Evolutionary conservation across 2,113 vertebrate species (phyloP).

Genomic region (Willisornis vidua): DNA sequence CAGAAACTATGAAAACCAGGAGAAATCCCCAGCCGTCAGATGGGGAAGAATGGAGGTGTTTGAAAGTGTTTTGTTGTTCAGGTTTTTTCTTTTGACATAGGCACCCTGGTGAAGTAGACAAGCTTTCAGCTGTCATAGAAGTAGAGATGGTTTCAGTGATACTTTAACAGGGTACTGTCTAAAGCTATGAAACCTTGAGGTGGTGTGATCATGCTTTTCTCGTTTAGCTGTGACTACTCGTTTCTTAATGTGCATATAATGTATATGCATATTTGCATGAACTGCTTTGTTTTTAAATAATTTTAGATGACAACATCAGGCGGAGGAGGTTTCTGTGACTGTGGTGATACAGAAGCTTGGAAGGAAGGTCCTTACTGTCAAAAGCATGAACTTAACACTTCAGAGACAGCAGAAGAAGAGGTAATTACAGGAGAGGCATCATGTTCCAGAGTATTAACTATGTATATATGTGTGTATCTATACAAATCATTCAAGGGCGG

Average conservation of each 20-base stretch:
- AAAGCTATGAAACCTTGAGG: background rate
- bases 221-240: background rate
- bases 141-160: background rate
- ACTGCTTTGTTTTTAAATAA: background rate
- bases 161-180: background rate
- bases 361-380: conserved; percentile 94
- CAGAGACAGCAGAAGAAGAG: conserved; percentile 79
- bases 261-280: background rate
- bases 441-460: background rate
- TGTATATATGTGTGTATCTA: background rate
- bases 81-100: background rate
- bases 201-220: background rate
- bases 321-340: conserved; percentile 98
- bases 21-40: background rate
- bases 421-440: conserved; percentile 43
- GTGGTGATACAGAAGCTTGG: conserved; percentile 97
- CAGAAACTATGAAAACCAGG: background rate
- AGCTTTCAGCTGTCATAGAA: background rate
- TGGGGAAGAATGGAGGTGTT: background rate
- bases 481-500: background rate
- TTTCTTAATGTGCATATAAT: background rate
- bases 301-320: conserved; percentile 95
- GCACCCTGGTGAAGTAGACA: background rate
- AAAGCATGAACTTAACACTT: conserved; percentile 85
- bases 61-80: background rate